These are phyloP conservation scores for Schizopygopsis pylzovi DNA, from an alignment of 2,797 vertebrate genomes.

Conservation along the genomic window DNA sequence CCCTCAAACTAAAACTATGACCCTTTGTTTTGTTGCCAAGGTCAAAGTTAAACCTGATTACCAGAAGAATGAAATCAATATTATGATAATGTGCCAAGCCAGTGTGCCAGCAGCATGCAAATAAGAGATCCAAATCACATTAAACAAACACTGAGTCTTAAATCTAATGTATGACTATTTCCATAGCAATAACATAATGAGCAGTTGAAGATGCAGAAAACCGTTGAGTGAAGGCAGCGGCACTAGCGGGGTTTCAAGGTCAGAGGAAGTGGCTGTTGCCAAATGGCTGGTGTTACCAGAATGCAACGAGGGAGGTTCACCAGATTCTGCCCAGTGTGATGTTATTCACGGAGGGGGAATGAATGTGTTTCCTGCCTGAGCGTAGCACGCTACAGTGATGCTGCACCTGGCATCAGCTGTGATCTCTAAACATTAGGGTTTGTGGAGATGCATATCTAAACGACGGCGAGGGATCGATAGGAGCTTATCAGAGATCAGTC, in stretches of 20 bases:
- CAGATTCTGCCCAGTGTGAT: slow-evolving; percentile 45
- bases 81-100: slow-evolving; percentile 16
- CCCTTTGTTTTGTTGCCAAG: slow-evolving; percentile 31
- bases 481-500: slow-evolving; percentile 65
- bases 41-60: slow-evolving; percentile 37
- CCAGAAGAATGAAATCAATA: slow-evolving; percentile 23
- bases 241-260: slow-evolving; percentile 35
- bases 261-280: slow-evolving; percentile 34
- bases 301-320: slow-evolving; percentile 32
- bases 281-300: slow-evolving; percentile 44
- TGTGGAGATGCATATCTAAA: slow-evolving; percentile 68
- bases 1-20: neutral
- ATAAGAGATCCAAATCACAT: slow-evolving; percentile 18
- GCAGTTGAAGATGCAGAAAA: slow-evolving; percentile 17
- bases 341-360: slow-evolving; percentile 37
- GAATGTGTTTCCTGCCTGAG: slow-evolving; percentile 37
- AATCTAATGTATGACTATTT: slow-evolving; percentile 32
- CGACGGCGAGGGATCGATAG: slow-evolving; percentile 43
- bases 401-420: slow-evolving; percentile 29
- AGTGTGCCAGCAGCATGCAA: slow-evolving; percentile 20
- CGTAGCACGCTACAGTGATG: slow-evolving; percentile 5
- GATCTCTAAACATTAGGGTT: slow-evolving; percentile 54
- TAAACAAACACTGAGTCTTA: slow-evolving; percentile 21
- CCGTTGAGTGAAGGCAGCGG: slow-evolving; percentile 25
- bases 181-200: slow-evolving; percentile 10